phyloP scores from a whole-genome alignment of 2,888 invertebrate genomes.

The Caenorhabditis doughertyi region DNA sequence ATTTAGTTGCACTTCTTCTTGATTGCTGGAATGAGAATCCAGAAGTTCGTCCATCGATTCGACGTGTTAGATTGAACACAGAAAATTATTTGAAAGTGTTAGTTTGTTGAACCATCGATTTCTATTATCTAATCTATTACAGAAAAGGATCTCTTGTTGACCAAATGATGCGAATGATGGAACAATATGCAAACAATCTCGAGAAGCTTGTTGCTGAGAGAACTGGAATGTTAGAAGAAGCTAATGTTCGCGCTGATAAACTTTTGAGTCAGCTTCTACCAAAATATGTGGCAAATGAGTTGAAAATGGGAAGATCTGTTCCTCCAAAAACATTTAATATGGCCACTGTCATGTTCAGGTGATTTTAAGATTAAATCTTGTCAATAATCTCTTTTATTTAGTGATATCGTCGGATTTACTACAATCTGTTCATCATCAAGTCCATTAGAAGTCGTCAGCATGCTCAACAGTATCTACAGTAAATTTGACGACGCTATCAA shows the following conservation, averaged over 20 bases:
- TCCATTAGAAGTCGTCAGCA: conserved; percentile 74
- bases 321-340: conserved; percentile 79
- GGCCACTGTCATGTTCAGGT: conserved; percentile 80
- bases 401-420: conserved; percentile 78
- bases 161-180: conserved; percentile 78
- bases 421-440: conserved; percentile 75
- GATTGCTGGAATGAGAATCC: conserved; percentile 80
- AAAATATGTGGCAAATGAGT: conserved; percentile 79
- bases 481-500: conserved; percentile 82
- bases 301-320: conserved; percentile 80
- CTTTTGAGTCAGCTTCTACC: conserved; percentile 80
- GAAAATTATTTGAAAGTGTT: conserved; percentile 80
- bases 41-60: conserved; percentile 81
- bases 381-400: conserved; percentile 34
- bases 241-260: conserved; percentile 80
- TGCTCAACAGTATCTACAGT: conserved; percentile 78
- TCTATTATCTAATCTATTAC: conserved; percentile 15
- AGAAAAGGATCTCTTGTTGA: conserved; percentile 76
- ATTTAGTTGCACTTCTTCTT: conserved; percentile 72
- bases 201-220: conserved; percentile 82
- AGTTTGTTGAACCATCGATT: conserved; percentile 18
- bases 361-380: not conserved
- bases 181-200: conserved; percentile 82
- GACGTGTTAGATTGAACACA: conserved; percentile 81
- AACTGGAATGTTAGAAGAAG: conserved; percentile 82